Evolutionary conservation across 2,888 invertebrate species (phyloP).

Genomic region (Aporophyla lueneburgensis): DNA sequence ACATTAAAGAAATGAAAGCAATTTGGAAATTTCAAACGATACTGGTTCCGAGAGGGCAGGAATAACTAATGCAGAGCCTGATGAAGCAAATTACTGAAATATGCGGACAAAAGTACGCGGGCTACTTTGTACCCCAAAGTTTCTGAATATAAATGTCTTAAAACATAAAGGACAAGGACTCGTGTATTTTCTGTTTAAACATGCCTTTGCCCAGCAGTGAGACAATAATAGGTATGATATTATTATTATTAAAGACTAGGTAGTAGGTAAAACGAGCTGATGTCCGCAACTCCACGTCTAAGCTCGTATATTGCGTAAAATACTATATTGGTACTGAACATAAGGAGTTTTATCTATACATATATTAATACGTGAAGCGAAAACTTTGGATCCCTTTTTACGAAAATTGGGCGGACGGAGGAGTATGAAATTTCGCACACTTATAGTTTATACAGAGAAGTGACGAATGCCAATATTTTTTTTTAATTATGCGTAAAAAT

Average conservation of each 20-base stretch:
- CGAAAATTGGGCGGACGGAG: too few relatives aligned
- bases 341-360: background rate
- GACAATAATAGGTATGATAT: too few relatives aligned
- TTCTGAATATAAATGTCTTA: constrained; percentile 13
- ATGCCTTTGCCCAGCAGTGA: too few relatives aligned
- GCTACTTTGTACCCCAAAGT: background rate
- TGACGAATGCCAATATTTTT: too few relatives aligned
- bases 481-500: too few relatives aligned
- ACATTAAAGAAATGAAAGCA: constrained; percentile 24
- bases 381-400: too few relatives aligned
- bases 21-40: constrained; percentile 26
- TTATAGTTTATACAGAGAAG: too few relatives aligned
- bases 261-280: background rate
- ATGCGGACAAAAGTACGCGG: constrained; percentile 24
- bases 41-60: background rate
- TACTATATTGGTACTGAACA: background rate
- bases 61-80: constrained; percentile 9
- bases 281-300: too few relatives aligned
- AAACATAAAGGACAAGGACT: constrained; percentile 1
- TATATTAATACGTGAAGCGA: too few relatives aligned
- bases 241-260: background rate
- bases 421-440: too few relatives aligned
- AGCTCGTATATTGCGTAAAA: too few relatives aligned
- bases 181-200: too few relatives aligned
- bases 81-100: constrained; percentile 49